phyloP scores from a whole-genome alignment of 2,797 vertebrate genomes.

The Setipinna tenuifilis region DNA sequence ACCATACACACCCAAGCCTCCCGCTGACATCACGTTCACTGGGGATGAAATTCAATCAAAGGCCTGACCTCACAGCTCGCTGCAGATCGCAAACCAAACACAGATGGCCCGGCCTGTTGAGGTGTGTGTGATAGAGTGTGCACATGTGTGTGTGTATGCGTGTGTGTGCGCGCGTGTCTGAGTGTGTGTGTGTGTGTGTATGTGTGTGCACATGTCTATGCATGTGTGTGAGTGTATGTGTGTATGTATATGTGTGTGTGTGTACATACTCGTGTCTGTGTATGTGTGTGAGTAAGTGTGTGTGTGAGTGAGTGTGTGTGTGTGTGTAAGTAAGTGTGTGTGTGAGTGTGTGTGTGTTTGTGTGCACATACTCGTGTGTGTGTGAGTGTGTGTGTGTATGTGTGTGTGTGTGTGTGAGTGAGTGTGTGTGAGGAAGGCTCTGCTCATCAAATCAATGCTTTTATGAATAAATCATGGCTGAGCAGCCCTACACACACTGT shows the following conservation, averaged over 20 bases:
- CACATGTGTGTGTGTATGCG: constrained; percentile 3
- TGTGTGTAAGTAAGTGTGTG: not conserved
- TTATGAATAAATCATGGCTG: constrained; percentile 6
- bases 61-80: constrained; percentile 12
- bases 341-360: not conserved
- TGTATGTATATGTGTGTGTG: no score
- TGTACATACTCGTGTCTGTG: not conserved
- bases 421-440: not conserved
- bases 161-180: not conserved
- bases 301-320: constrained; percentile 6
- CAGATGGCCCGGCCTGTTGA: constrained; percentile 14
- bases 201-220: no score
- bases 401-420: not conserved
- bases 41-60: constrained; percentile 42
- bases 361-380: not conserved
- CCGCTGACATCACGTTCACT: constrained; percentile 45
- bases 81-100: constrained; percentile 33
- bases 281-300: not conserved
- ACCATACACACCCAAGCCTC: not conserved
- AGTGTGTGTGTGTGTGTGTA: not conserved
- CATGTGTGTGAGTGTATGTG: no score
- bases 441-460: not conserved
- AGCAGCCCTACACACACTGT: not conserved
- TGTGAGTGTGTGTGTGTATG: not conserved
- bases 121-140: not conserved